These are phyloP conservation scores for Pseudomyrmex cubaensis DNA, from an alignment of 1,140 invertebrate species.

Conservation along the genomic window DNA sequence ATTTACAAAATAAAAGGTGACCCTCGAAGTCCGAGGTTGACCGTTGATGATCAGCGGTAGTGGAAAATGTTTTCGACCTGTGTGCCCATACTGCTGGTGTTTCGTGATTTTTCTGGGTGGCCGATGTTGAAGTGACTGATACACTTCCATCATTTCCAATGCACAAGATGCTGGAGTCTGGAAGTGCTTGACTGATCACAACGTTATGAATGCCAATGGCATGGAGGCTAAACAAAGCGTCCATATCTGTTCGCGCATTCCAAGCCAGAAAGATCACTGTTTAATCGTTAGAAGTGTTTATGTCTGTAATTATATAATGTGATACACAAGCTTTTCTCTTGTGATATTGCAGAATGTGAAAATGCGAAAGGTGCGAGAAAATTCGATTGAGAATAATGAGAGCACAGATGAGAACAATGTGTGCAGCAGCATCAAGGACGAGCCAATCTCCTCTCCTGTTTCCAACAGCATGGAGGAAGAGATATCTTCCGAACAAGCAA, in stretches of 20 bases:
- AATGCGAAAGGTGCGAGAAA: slow-evolving; percentile 50
- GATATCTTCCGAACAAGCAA: slow-evolving; percentile 1
- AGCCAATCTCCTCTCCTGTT: slow-evolving; percentile 36
- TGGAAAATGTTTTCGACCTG: slow-evolving; percentile 62
- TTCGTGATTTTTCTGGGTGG: background rate
- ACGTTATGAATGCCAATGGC: slow-evolving; percentile 62
- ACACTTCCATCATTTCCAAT: slow-evolving; percentile 3
- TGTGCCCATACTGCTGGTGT: slow-evolving; percentile 13
- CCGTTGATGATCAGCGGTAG: slow-evolving; percentile 64
- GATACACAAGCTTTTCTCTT: background rate
- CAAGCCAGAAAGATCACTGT: background rate
- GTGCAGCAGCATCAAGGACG: slow-evolving; percentile 47
- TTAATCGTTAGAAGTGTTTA: background rate
- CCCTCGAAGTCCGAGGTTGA: slow-evolving; percentile 62
- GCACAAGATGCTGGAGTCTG: background rate
- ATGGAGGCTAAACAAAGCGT: slow-evolving; percentile 47
- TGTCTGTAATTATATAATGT: background rate
- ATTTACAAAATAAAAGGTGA: slow-evolving; percentile 44
- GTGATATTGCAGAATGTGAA: slow-evolving; percentile 56
- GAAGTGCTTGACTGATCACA: slow-evolving; percentile 52
- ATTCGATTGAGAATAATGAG: slow-evolving; percentile 48
- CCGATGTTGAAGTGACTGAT: background rate
- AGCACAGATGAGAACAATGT: slow-evolving; percentile 61
- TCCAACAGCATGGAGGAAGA: slow-evolving; percentile 42
- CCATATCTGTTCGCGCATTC: slow-evolving; percentile 19